These are phyloP conservation scores for Danio choprae DNA, from an alignment of 2,797 vertebrate genomes.

Conservation along the genomic window DNA sequence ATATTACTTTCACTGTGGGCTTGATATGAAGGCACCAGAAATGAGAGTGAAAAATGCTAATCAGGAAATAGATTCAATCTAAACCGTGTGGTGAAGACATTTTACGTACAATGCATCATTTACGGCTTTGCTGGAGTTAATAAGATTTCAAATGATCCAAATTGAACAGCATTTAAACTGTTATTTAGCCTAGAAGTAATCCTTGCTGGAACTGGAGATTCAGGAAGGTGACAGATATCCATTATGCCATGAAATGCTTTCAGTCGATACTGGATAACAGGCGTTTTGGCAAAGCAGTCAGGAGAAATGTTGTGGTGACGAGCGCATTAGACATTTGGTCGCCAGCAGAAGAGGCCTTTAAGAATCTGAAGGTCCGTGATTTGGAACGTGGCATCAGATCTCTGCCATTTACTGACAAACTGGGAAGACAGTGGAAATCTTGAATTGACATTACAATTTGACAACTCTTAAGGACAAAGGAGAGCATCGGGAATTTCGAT, in stretches of 20 bases:
- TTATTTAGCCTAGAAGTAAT: conserved; percentile 69
- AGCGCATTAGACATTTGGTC: conserved; percentile 67
- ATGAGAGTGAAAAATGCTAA: conserved; percentile 66
- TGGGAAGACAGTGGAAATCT: conserved; percentile 50
- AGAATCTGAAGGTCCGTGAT: conserved; percentile 49
- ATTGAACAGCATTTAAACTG: conserved; percentile 78
- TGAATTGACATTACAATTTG: conserved; percentile 59
- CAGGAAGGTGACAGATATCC: conserved; percentile 71
- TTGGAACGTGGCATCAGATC: conserved; percentile 54
- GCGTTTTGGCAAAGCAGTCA: conserved; percentile 67
- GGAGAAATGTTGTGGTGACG: conserved; percentile 53
- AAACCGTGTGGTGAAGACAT: conserved; percentile 70
- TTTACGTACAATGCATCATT: conserved; percentile 78
- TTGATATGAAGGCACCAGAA: conserved; percentile 44
- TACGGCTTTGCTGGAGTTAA: conserved; percentile 75
- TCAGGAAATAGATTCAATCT: conserved; percentile 73
- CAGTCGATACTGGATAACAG: conserved; percentile 52
- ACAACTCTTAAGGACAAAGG: conserved; percentile 60
- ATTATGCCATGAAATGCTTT: conserved; percentile 66
- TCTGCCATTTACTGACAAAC: conserved; percentile 55
- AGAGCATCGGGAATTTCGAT: conserved; percentile 60
- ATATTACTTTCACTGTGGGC: conserved; percentile 63
- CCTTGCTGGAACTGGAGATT: conserved; percentile 41
- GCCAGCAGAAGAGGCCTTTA: conserved; percentile 50
- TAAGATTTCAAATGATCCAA: conserved; percentile 74